phyloP scores from a whole-genome alignment of 2,797 vertebrate genomes.

The Gambusia yucatana region DNA sequence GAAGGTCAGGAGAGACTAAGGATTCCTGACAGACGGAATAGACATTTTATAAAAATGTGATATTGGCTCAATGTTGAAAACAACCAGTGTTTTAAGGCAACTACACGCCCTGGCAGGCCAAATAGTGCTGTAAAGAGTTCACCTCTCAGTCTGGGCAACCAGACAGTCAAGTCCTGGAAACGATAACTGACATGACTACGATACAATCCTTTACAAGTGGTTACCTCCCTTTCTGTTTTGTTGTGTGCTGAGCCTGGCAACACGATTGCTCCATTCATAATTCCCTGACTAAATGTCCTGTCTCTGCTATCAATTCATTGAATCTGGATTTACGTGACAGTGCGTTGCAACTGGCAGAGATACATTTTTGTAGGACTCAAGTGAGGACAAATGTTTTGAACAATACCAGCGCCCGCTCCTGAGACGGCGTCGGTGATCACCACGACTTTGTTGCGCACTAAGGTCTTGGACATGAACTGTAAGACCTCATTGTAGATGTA shows the following conservation, averaged over 20 bases:
- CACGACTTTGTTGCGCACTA: conserved; percentile 93
- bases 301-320: neutral
- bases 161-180: neutral
- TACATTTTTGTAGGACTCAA: neutral
- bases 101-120: neutral
- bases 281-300: neutral
- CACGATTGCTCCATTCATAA: neutral
- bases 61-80: neutral
- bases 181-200: neutral
- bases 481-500: conserved; percentile 91
- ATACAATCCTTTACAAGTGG: neutral
- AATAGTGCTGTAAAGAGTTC: neutral
- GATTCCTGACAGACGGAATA: neutral
- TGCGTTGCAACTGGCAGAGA: neutral
- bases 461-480: conserved; percentile 89
- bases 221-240: neutral
- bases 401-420: conserved; percentile 88
- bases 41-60: neutral
- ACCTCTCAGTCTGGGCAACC: neutral
- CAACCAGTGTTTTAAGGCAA: neutral
- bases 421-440: conserved; percentile 95
- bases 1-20: neutral
- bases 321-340: conserved; percentile 5
- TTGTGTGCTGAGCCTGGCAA: neutral
- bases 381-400: conserved; percentile 5